phyloP scores from a whole-genome alignment of 1,140 invertebrate species.

The Sarcophaga peregrina region DNA sequence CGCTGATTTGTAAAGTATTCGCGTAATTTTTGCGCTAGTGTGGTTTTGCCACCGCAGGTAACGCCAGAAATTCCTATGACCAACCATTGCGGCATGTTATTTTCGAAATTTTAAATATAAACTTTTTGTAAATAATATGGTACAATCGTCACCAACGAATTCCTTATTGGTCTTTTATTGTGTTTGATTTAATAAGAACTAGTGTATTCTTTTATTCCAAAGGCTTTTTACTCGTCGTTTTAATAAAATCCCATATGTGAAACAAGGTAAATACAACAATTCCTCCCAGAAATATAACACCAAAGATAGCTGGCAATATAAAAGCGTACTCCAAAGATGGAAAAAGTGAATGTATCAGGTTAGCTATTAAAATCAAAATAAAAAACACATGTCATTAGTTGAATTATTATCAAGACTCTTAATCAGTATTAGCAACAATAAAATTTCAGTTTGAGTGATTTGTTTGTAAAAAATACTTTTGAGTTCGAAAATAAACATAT shows the following conservation, averaged over 20 bases:
- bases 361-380: conserved; percentile 67
- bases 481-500: too few relatives aligned
- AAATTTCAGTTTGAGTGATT: background rate
- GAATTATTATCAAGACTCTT: conserved; percentile 11
- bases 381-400: conserved; percentile 32
- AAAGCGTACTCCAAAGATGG: conserved; percentile 72
- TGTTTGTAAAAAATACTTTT: background rate
- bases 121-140: background rate
- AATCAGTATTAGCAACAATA: background rate
- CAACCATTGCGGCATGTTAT: conserved; percentile 70
- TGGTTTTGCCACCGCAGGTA: conserved; percentile 85
- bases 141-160: background rate
- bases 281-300: conserved; percentile 74
- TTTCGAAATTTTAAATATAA: background rate
- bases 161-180: background rate
- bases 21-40: conserved; percentile 72
- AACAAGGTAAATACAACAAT: conserved; percentile 75
- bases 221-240: conserved; percentile 49
- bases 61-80: conserved; percentile 81
- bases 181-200: background rate
- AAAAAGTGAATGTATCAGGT: conserved; percentile 71
- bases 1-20: conserved; percentile 66
- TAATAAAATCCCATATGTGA: conserved; percentile 67
- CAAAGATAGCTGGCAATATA: conserved; percentile 71
- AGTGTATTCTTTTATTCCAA: background rate